Percentiles rank a stretch among this genome's conserved stretches.
Conservation (phyloP, 2,888 invertebrate genomes). For the Callyntrura guangdongensis region DNA sequence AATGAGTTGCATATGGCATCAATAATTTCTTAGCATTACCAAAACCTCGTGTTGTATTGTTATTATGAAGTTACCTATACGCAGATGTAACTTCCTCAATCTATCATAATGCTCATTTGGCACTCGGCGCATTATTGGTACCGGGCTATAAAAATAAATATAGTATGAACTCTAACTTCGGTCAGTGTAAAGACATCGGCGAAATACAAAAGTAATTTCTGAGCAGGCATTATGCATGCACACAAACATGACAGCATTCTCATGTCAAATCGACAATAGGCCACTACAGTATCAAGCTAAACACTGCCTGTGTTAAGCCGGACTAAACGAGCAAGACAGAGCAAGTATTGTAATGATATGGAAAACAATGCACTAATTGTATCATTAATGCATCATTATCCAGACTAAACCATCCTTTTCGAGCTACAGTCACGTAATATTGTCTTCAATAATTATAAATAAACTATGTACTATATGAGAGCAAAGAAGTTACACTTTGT, state of each 20-base stretch:
- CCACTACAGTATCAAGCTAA: background rate
- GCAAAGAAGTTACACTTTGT: background rate
- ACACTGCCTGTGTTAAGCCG: background rate
- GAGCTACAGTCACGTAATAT: background rate
- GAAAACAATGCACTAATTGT: constrained; percentile 72
- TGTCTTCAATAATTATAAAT: background rate
- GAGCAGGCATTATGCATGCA: background rate
- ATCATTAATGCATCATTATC: constrained; percentile 77
- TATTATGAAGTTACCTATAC: no score
- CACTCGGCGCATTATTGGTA: no score
- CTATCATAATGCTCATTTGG: no score
- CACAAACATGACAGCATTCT: background rate
- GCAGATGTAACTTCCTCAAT: no score
- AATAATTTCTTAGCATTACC: no score
- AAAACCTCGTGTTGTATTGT: no score
- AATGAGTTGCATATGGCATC: background rate
- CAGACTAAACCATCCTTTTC: background rate
- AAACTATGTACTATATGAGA: constrained; percentile 50
- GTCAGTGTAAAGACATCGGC: no score
- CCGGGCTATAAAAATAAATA: no score
- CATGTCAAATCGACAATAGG: background rate
- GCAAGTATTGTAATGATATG: constrained; percentile 66
- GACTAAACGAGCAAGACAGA: background rate
- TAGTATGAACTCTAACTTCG: no score
- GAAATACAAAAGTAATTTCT: background rate